Evolutionary conservation across 2,888 invertebrate genomes (phyloP), one percentile per base, ranked within the genome.

Genomic region (Sthenelais limicola): DNA sequence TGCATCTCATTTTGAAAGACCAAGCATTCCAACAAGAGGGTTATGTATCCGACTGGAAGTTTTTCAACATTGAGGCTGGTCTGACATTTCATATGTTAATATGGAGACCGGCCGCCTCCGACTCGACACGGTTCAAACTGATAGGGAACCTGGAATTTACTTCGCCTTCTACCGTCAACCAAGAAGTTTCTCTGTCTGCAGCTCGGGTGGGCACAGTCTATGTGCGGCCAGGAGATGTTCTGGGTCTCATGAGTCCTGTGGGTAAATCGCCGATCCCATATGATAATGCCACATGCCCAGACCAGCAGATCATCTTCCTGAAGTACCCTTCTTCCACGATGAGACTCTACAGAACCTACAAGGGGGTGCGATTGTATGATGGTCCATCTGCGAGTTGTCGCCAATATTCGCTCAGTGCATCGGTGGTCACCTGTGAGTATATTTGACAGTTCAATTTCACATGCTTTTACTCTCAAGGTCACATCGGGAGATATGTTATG

Each of bases 161-260:
- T 21, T 33, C 56, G 30, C 56, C 56, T n/a, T 56, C 56, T 56
- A 56, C 32, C 30, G 56, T 56, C 56, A 28, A 56, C 3, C 30
- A 56, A 33, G 32, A n/a, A 1, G 56, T 56, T 2, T 33, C 30
- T 9, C 21, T 56, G 3, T 24, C 56, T 3, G 56, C 56, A 3
- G 21, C 56, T 33, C 30, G 18, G 30, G 56, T 32, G 12, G 56
- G 56, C 9, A 56, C 56, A 3, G 56, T 56, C 9, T 56, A 56
- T 21, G 56, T 56, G 32, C 7, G 18, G 32, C 4, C 30, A 21
- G 56, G 56, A 1, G 56, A 56, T 21, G 15, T 56, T 28, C 56
- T 56, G 30, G 56, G 56, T 28, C 32, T 56, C 9, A 56, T 33
- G 56, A 33, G 32, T n/a, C 56, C n/a, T 18, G 4, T 1, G 3